Evolutionary conservation across 2,797 vertebrate species (phyloP).

Genomic region (Thamnophis elegans): DNA sequence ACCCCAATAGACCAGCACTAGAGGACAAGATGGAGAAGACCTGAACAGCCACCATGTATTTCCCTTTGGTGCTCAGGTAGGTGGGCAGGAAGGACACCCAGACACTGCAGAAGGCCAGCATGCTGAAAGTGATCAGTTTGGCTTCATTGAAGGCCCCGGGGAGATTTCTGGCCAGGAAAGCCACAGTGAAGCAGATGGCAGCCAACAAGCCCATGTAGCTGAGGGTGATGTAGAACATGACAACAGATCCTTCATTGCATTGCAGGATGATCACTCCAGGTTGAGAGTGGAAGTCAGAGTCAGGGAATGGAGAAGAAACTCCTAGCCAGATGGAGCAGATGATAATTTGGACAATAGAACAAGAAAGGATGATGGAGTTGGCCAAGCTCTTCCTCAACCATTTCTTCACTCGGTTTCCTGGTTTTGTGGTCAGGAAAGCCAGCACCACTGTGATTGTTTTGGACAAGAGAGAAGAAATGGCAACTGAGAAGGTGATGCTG

Average conservation of each 20-base stretch:
- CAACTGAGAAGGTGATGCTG: neutral
- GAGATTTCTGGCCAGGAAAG: neutral
- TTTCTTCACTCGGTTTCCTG: neutral
- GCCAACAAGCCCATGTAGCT: neutral
- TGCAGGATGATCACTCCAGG: neutral
- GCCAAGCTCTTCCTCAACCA: neutral
- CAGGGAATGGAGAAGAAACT: neutral
- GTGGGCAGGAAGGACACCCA: neutral
- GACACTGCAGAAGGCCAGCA: neutral
- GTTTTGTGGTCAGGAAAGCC: neutral
- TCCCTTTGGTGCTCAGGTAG: neutral
- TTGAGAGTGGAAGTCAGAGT: neutral
- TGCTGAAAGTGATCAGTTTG: neutral
- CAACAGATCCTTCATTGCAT: neutral
- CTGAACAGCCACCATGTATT: neutral
- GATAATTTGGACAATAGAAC: rapidly evolving
- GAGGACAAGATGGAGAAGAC: neutral
- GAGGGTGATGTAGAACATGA: neutral
- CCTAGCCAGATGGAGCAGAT: neutral
- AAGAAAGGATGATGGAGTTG: neutral
- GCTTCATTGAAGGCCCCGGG: neutral
- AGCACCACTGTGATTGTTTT: neutral
- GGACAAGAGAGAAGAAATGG: neutral
- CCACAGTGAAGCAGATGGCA: neutral
- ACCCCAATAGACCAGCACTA: neutral